Evolutionary conservation across 23 tunicate genomes (phyloP).

Genomic region (Trididemnum miniatum): DNA sequence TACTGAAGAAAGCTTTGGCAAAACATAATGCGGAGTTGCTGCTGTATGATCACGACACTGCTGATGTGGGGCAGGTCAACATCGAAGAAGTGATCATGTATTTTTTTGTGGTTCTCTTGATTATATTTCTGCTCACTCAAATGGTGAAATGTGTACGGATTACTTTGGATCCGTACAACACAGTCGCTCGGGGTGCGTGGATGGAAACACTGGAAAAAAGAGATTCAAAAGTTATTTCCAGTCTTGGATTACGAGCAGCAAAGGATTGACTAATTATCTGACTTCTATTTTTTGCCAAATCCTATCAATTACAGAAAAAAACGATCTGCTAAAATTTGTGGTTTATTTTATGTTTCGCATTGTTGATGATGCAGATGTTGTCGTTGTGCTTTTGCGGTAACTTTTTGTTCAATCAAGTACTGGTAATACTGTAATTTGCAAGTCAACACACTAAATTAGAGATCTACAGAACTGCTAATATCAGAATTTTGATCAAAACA

Average conservation of each 20-base stretch:
- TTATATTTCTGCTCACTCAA: constrained; percentile 50
- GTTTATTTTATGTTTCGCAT: too few relatives aligned
- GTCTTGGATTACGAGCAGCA: neutral
- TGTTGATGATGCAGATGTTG: too few relatives aligned
- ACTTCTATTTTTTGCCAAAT: too few relatives aligned
- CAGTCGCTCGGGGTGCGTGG: constrained; percentile 88
- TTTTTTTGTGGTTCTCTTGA: constrained; percentile 40
- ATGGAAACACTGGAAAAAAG: constrained; percentile 68
- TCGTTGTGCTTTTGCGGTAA: too few relatives aligned
- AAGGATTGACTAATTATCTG: too few relatives aligned
- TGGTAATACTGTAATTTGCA: too few relatives aligned
- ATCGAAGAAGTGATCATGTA: constrained; percentile 75
- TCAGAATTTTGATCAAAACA: too few relatives aligned
- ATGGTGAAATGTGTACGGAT: constrained; percentile 72
- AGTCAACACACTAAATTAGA: too few relatives aligned
- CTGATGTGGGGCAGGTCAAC: neutral
- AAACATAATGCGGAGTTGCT: neutral
- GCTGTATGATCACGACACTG: neutral
- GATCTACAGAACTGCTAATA: too few relatives aligned
- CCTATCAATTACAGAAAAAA: too few relatives aligned
- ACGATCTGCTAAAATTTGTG: too few relatives aligned
- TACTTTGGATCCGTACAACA: constrained; percentile 84
- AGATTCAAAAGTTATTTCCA: neutral
- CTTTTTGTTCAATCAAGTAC: too few relatives aligned
- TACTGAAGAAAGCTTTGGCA: neutral